Evolutionary conservation across 2,113 vertebrate genomes (phyloP).

Genomic region (Rhineura floridana): DNA sequence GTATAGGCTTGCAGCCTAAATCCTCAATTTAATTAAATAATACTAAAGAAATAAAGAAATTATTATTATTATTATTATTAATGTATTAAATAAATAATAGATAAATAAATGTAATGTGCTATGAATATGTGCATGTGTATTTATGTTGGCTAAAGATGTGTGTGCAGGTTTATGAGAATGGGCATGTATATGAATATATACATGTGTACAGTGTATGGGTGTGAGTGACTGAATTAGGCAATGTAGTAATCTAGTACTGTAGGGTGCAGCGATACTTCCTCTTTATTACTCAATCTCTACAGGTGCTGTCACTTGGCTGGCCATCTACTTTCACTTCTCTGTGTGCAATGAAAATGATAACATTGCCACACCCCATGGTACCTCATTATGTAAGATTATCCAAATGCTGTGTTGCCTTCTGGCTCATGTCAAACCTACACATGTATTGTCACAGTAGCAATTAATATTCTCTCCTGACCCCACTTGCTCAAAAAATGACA

Average conservation of each 20-base stretch:
- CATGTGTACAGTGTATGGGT: neutral
- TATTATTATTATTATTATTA: too few relatives aligned
- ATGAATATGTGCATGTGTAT: neutral
- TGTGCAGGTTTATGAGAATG: neutral
- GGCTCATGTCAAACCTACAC: neutral
- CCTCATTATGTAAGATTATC: neutral
- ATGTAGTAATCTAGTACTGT: neutral
- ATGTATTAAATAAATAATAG: too few relatives aligned
- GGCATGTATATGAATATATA: neutral
- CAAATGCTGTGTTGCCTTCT: neutral
- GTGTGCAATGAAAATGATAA: slow-evolving; percentile 4
- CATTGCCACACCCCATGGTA: neutral
- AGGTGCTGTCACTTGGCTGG: neutral
- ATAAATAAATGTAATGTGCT: too few relatives aligned
- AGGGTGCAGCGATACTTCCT: neutral
- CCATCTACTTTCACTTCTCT: neutral
- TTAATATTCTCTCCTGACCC: neutral
- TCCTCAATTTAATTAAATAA: too few relatives aligned
- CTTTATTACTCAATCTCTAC: neutral
- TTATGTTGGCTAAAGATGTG: neutral
- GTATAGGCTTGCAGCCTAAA: too few relatives aligned
- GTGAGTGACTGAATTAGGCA: neutral
- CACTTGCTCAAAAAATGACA: neutral
- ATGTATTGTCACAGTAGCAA: neutral
- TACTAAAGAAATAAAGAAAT: too few relatives aligned